phyloP scores from a whole-genome alignment of 1,140 invertebrate genomes.

The Marisa cornuarietis region DNA sequence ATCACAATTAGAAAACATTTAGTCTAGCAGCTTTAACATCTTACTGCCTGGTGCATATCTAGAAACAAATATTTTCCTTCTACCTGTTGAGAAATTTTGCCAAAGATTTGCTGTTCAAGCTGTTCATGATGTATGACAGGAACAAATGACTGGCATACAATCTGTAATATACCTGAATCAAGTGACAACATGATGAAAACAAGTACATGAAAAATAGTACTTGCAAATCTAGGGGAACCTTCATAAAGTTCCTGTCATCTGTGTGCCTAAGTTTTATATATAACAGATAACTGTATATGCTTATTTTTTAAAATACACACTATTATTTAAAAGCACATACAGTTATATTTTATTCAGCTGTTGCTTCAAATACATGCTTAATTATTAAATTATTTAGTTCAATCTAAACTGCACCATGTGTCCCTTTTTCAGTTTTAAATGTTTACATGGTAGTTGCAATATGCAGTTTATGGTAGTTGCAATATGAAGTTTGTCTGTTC shows the following conservation, averaged over 20 bases:
- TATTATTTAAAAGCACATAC: background rate
- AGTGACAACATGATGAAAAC: background rate
- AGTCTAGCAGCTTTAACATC: background rate
- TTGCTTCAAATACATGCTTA: background rate
- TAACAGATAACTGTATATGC: background rate
- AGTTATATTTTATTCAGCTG: too few species aligned
- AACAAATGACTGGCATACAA: constrained; percentile 38
- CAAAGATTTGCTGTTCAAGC: constrained; percentile 31
- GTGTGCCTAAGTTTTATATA: too few species aligned
- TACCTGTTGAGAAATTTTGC: constrained; percentile 30
- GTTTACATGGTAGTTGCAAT: background rate
- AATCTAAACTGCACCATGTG: background rate
- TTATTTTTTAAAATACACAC: too few species aligned
- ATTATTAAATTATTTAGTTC: background rate
- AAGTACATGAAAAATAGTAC: background rate
- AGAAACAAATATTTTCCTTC: background rate
- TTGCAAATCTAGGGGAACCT: background rate
- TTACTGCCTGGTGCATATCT: background rate
- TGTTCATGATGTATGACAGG: constrained; percentile 32
- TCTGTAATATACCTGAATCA: constrained; percentile 37
- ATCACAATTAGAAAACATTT: too few species aligned
- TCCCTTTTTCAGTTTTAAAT: background rate
- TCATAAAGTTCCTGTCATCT: too few species aligned
- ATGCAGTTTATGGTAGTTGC: background rate
- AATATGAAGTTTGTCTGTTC: background rate